Evolutionary conservation across 1,140 invertebrate genomes (phyloP), one percentile per base, ranked within the genome.

Genomic region (Ectropis grisescens): DNA sequence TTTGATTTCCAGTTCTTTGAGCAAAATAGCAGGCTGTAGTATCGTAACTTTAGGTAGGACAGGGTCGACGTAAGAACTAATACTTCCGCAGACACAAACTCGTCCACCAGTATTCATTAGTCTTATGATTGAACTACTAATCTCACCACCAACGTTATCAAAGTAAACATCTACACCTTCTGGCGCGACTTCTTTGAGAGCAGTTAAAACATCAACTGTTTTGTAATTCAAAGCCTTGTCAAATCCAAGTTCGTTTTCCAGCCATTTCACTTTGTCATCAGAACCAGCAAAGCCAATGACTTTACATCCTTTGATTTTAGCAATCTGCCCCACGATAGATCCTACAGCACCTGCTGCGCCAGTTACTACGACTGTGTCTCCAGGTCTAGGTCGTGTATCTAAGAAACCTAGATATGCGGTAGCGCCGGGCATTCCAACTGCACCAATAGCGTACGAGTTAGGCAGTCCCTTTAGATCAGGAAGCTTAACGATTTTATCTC

Each of bases 361-460:
- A 19, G 16, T 19, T 8, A 19, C 16, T 4, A 19, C 16, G 3
- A 19, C 16, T 4, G 16, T 19, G 3, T 19, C 16, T 4, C 16
- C 16, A 11, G 16, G 16, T 8, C 16, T 19, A 4, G 16, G 16
- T 3, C 16, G 3, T 19, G 16, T 8, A 19, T 91, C 86, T 23
- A 89, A 40, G 7, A 92, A 83, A 0, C 90, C 91, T 64, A 91
- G 91, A 58, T 90, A 92, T 0, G 90, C 90, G 0, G 90, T 90
- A 15, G 85, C 86, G 13, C 76, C 76, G 0, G 68, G 60, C 66
- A 76, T 75, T 10, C 74, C 74, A 0, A 75, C 47, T 3, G 51
- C 57, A 12, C 72, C 69, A 1, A 74, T 15, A 4, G 46, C 72
- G 0, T 64, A 26, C 10, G 66, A 74, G 3, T 32, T 16, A 0